phyloP scores from a whole-genome alignment of 2,797 vertebrate genomes.

The Poecilia wingei region DNA sequence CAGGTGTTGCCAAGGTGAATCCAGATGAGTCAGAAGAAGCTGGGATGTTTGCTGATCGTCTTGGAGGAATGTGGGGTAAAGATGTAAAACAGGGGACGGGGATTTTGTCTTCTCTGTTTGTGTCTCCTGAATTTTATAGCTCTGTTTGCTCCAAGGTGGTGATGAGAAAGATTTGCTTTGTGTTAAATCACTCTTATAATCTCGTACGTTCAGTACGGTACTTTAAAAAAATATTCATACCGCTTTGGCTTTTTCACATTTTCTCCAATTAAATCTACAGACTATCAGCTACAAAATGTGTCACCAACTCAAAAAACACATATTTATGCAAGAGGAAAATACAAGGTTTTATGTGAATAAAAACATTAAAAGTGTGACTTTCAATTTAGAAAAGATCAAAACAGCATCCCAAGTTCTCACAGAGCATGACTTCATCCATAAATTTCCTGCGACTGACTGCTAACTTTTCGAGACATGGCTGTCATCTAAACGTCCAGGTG shows the following conservation, averaged over 20 bases:
- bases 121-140: slow-evolving; percentile 48
- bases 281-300: background rate
- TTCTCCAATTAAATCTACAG: background rate
- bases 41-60: slow-evolving; percentile 47
- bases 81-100: slow-evolving; percentile 25
- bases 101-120: slow-evolving; percentile 16
- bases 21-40: slow-evolving; percentile 59
- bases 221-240: background rate
- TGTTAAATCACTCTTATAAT: background rate
- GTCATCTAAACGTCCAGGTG: background rate
- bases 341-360: background rate
- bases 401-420: background rate
- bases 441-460: no score
- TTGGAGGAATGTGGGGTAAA: slow-evolving; percentile 48
- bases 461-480: no score
- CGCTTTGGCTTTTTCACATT: background rate
- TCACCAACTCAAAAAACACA: background rate
- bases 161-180: background rate
- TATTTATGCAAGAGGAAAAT: background rate
- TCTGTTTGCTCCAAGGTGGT: slow-evolving; percentile 25
- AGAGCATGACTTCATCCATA: background rate
- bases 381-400: background rate
- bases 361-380: background rate
- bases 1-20: slow-evolving; percentile 72
- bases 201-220: background rate